phyloP scores from a whole-genome alignment of 1,140 invertebrate species.

The Drosophila auraria region DNA sequence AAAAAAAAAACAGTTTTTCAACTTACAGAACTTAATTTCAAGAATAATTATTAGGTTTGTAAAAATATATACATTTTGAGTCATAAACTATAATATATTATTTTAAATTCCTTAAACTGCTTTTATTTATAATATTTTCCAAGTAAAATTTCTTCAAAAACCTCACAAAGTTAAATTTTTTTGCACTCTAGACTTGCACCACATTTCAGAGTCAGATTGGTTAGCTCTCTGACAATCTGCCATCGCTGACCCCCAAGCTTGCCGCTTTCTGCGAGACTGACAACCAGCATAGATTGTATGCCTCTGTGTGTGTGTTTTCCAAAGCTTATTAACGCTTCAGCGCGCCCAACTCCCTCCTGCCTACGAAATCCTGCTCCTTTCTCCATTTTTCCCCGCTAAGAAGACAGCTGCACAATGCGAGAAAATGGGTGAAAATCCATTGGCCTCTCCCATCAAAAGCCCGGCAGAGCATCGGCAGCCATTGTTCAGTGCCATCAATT shows the following conservation, averaged over 20 bases:
- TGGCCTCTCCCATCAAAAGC: constrained; percentile 22
- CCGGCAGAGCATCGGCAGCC: constrained; percentile 22
- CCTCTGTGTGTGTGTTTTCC: constrained; percentile 24
- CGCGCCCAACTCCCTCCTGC: constrained; percentile 17
- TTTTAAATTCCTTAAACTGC: no score
- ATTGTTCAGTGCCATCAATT: constrained; percentile 59
- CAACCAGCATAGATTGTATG: constrained; percentile 55
- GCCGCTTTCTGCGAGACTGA: constrained; percentile 17
- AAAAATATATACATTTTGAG: background rate
- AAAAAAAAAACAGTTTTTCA: background rate
- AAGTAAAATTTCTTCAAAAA: no score
- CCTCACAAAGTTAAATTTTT: background rate
- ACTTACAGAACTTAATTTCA: background rate
- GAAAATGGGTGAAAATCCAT: constrained; percentile 36
- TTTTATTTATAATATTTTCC: background rate
- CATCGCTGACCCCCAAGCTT: constrained; percentile 12
- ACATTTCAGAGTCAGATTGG: background rate
- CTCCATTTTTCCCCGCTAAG: constrained; percentile 23
- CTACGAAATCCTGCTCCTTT: constrained; percentile 2
- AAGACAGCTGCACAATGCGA: constrained; percentile 53
- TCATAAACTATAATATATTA: background rate
- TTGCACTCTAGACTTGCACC: background rate
- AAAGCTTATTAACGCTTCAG: constrained; percentile 73
- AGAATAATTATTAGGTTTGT: background rate
- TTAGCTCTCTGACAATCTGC: background rate